phyloP scores from a whole-genome alignment of 2,888 invertebrate genomes.

The Leptinotarsa haldemani region DNA sequence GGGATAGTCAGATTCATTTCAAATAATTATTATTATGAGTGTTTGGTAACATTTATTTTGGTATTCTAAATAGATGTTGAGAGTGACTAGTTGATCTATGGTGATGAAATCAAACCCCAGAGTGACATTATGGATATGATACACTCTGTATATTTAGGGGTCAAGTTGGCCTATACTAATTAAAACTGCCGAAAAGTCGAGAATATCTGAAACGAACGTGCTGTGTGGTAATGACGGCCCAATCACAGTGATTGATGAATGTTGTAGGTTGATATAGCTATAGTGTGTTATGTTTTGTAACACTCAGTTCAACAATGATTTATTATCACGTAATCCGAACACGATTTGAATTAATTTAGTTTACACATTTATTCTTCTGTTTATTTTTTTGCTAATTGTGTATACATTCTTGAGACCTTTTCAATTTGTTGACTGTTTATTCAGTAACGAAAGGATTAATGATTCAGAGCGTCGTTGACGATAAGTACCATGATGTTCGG shows the following conservation, averaged over 20 bases:
- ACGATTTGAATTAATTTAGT: slow-evolving; percentile 35
- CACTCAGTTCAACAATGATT: slow-evolving; percentile 63
- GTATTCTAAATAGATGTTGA: no score
- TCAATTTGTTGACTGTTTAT: slow-evolving; percentile 33
- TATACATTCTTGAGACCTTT: slow-evolving; percentile 26
- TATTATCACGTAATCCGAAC: slow-evolving; percentile 57
- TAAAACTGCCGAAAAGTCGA: slow-evolving; percentile 36
- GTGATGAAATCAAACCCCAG: no score
- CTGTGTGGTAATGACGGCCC: slow-evolving; percentile 64
- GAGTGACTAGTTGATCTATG: no score
- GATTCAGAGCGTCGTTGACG: not conserved
- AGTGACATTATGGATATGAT: no score
- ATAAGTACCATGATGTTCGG: not conserved
- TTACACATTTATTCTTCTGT: slow-evolving; percentile 32
- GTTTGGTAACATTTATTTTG: no score
- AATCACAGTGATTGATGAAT: slow-evolving; percentile 65
- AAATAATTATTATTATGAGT: no score
- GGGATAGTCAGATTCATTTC: no score
- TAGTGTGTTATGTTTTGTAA: slow-evolving; percentile 62
- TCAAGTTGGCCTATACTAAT: slow-evolving; percentile 29
- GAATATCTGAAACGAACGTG: slow-evolving; percentile 39
- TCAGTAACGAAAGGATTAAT: slow-evolving; percentile 6
- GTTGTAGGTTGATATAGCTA: slow-evolving; percentile 64
- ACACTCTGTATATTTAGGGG: slow-evolving; percentile 4
- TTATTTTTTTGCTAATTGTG: slow-evolving; percentile 36